Conservation (phyloP, 2,888 invertebrate species). For the Linyphia triangularis region DNA sequence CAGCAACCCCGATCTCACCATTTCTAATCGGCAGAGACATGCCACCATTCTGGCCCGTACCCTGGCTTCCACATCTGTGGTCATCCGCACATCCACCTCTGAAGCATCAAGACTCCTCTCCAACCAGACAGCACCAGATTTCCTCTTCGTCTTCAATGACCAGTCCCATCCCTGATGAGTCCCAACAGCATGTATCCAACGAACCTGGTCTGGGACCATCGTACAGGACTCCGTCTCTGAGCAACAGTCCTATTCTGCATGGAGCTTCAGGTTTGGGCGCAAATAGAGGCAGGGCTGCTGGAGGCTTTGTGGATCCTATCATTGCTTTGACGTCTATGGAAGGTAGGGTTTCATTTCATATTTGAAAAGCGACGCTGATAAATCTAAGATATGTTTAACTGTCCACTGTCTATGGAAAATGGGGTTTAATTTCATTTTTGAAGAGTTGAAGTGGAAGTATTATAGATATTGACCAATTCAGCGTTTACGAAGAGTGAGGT, state of each 20-base stretch:
- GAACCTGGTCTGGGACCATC: not conserved
- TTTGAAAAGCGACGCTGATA: too few species aligned
- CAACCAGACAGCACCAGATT: not conserved
- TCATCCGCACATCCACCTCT: not conserved
- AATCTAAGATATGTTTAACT: too few species aligned
- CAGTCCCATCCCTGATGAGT: constrained; percentile 35
- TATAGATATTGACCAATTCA: too few species aligned
- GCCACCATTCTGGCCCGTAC: constrained; percentile 65
- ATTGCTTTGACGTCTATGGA: constrained; percentile 74
- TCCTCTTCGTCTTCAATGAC: constrained; percentile 8
- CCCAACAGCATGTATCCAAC: not conserved
- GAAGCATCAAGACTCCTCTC: constrained; percentile 1
- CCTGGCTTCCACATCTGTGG: constrained; percentile 68
- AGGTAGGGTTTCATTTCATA: too few species aligned
- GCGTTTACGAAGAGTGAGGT: too few species aligned
- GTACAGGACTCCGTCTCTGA: constrained; percentile 34
- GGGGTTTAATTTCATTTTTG: too few species aligned
- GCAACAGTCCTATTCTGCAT: constrained; percentile 16
- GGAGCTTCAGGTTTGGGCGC: not conserved
- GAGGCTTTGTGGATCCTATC: constrained; percentile 72
- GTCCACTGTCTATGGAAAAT: too few species aligned
- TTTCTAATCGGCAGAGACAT: constrained; percentile 61
- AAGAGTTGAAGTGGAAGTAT: too few species aligned
- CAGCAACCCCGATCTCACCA: constrained; percentile 1
- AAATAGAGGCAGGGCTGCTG: constrained; percentile 39